These are phyloP conservation scores for Cryptoprocta ferox DNA, from an alignment of 2,797 vertebrate genomes.

Conservation along the genomic window DNA sequence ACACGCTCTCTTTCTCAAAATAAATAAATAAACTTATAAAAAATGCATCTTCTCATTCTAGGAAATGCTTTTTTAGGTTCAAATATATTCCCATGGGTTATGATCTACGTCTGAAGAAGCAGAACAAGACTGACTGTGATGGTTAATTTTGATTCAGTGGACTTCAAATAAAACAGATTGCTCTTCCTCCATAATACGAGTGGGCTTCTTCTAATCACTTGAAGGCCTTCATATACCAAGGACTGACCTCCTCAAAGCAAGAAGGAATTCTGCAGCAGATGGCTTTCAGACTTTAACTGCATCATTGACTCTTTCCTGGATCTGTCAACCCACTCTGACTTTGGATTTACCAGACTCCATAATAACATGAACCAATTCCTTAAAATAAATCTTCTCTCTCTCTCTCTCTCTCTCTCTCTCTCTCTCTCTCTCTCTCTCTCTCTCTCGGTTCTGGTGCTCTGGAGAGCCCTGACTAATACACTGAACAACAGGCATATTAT, in stretches of 20 bases:
- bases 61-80: neutral
- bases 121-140: neutral
- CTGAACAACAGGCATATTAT: neutral
- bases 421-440: too few species aligned
- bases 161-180: neutral
- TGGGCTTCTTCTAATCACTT: neutral
- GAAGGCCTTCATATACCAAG: neutral
- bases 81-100: neutral
- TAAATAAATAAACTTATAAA: too few species aligned
- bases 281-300: neutral
- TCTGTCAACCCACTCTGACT: neutral
- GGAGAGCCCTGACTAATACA: neutral
- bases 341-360: neutral
- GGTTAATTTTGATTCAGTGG: neutral
- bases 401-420: too few species aligned
- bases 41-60: neutral
- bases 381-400: neutral
- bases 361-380: neutral
- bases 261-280: neutral
- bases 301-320: neutral
- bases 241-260: neutral
- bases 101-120: neutral
- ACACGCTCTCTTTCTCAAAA: too few species aligned
- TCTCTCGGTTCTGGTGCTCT: neutral
- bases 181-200: neutral